These are phyloP conservation scores for Neosalanx taihuensis DNA, from an alignment of 2,797 vertebrate genomes.

Conservation along the genomic window DNA sequence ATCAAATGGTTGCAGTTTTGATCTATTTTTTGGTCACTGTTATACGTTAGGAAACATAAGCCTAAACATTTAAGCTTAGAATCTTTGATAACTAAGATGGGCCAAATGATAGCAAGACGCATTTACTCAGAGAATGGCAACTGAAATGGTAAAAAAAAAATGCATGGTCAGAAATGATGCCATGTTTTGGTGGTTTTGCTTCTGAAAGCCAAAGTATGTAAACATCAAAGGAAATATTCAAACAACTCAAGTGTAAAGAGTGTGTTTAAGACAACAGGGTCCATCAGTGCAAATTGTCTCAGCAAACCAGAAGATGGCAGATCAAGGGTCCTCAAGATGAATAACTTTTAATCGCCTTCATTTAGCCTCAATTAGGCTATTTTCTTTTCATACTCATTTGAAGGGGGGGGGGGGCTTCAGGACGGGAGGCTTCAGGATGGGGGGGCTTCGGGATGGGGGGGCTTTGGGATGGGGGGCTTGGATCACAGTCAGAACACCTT, in stretches of 20 bases:
- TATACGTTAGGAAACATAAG: not conserved
- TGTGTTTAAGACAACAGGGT: constrained; percentile 56
- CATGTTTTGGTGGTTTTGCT: constrained; percentile 53
- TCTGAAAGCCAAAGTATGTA: constrained; percentile 46
- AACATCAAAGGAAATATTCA: constrained; percentile 43
- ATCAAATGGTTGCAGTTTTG: constrained; percentile 1
- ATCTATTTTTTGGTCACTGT: constrained; percentile 1
- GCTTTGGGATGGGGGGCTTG: too few species aligned
- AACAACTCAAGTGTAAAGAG: constrained; percentile 16
- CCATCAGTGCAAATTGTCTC: constrained; percentile 64
- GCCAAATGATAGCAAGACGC: constrained; percentile 25
- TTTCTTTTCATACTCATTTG: not conserved
- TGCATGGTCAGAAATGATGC: constrained; percentile 32
- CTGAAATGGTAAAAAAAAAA: constrained; percentile 18
- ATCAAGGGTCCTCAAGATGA: constrained; percentile 8
- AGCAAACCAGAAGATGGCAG: too few species aligned
- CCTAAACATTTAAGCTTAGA: not conserved
- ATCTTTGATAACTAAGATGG: constrained; percentile 11
- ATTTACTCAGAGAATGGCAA: constrained; percentile 15
- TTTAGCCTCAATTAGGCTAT: not conserved
- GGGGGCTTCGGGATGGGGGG: too few species aligned
- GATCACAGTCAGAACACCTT: constrained; percentile 12
- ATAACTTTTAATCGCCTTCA: not conserved
- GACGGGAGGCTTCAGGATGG: too few species aligned
- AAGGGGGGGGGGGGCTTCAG: not conserved